phyloP scores from a whole-genome alignment of 2,113 vertebrate species.

The Aix galericulata region DNA sequence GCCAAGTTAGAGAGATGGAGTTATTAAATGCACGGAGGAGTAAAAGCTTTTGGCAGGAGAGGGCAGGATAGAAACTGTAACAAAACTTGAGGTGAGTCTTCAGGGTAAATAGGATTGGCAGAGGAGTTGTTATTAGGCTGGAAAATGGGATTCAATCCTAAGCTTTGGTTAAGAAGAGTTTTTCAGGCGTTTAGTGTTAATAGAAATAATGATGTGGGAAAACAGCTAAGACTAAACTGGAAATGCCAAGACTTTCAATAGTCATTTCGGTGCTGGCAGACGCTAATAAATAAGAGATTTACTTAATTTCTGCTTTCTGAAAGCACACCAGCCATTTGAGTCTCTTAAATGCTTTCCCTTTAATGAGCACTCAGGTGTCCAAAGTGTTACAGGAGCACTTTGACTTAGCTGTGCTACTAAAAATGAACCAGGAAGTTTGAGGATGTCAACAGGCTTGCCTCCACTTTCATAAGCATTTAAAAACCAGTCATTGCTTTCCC shows the following conservation, averaged over 20 bases:
- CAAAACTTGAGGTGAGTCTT: neutral
- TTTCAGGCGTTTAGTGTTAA: slow-evolving; percentile 31
- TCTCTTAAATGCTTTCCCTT: neutral
- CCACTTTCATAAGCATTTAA: slow-evolving; percentile 48
- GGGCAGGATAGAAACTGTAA: neutral
- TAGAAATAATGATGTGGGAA: slow-evolving; percentile 40
- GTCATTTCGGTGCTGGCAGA: neutral
- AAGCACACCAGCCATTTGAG: neutral
- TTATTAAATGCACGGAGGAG: neutral
- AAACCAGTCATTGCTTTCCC: neutral
- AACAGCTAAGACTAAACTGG: neutral
- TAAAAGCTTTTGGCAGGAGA: neutral
- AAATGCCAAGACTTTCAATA: slow-evolving; percentile 28
- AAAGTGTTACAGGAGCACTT: neutral
- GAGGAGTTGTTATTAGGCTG: neutral
- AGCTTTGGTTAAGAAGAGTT: neutral
- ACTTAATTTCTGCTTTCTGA: slow-evolving; percentile 2
- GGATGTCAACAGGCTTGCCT: slow-evolving; percentile 2
- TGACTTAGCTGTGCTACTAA: neutral
- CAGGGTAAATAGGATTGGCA: neutral
- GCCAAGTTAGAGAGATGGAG: neutral
- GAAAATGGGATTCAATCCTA: neutral
- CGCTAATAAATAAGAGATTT: slow-evolving; percentile 35
- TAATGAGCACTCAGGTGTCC: neutral
- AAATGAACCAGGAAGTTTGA: slow-evolving; percentile 35